Conservation (phyloP, 2,113 vertebrate genomes). For the Upupa epops region DNA sequence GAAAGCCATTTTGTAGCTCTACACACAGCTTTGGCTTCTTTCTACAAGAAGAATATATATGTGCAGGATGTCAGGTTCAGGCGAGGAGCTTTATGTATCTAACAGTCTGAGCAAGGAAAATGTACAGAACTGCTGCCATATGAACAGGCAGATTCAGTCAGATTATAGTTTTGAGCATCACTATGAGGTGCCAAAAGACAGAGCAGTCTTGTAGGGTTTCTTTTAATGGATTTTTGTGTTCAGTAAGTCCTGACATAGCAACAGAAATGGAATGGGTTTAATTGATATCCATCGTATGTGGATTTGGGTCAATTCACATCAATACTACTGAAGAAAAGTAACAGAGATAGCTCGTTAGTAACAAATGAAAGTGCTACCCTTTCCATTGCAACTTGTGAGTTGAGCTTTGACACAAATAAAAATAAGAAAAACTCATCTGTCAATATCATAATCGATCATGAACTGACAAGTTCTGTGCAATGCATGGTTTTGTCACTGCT, state of each 20-base stretch:
- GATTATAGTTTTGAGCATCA: not conserved
- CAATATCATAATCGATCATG: not conserved
- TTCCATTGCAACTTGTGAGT: not conserved
- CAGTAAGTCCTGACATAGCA: not conserved
- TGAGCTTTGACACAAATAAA: not conserved
- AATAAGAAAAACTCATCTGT: slow-evolving; percentile 11
- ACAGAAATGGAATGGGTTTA: not conserved
- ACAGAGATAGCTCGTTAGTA: not conserved
- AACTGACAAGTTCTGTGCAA: slow-evolving; percentile 1
- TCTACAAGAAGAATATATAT: not conserved
- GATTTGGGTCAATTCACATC: not conserved
- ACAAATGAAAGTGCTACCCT: not conserved
- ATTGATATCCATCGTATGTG: not conserved
- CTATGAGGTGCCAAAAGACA: fast-evolving
- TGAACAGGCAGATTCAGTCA: not conserved
- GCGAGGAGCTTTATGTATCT: not conserved
- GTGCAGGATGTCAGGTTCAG: not conserved
- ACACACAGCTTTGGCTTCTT: not conserved
- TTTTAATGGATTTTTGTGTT: not conserved
- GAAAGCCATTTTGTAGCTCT: not conserved
- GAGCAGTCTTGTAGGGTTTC: fast-evolving
- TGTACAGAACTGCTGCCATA: not conserved
- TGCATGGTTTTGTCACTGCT: slow-evolving; percentile 15
- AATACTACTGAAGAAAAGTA: not conserved
- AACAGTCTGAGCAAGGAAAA: not conserved